Evolutionary conservation across 2,113 vertebrate genomes (phyloP), one percentile per base, ranked within the genome.

Genomic region (Ciconia stormi): DNA sequence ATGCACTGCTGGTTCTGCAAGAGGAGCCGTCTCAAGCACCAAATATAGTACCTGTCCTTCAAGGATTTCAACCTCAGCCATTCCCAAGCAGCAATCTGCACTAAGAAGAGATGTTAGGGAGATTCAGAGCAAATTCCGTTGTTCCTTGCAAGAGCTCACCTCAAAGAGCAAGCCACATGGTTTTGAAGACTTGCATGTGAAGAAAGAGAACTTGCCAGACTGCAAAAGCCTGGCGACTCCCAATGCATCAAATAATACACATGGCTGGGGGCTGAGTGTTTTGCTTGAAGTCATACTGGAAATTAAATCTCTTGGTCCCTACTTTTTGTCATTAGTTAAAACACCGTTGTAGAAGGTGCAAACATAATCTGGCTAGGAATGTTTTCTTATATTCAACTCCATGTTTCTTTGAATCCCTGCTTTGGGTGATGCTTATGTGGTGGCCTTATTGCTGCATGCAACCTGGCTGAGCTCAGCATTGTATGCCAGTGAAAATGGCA

Each of bases 181-280:
- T 36, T 92, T 83, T 34, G 56, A 53, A 94, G 25, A 32, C 21
- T 80, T 53, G 32, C 40, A 42, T 12, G 29, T 5, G 66, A 83
- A 65, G 49, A 47, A 82, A 69, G 19, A 70, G 21, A 34, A 46
- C 27, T 79, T 89, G 27, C 25, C 53, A 80, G 40, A 4, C 11
- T 36, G 23, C 19, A 61, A 90, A 76, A 66, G 15, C 13, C 23
- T 88, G 23, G 18, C 2, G 6, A 40, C 17, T 42, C 53, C 47
- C 10, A 61, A 0, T 2, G 1, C 4, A 25, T 30, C 0, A 0
- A 74, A 82, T 18, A 18, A 82, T 18, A 18, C 18, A 32, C 3
- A 2, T 17, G 15, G 19, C 19, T 83, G 67, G 11, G 23, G 10
- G 5, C 32, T 79, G 34, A 42, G 16, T 21, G 25, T 82, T 93